Evolutionary conservation across 2,797 vertebrate species (phyloP).

Genomic region (Eutrigla gurnardus): DNA sequence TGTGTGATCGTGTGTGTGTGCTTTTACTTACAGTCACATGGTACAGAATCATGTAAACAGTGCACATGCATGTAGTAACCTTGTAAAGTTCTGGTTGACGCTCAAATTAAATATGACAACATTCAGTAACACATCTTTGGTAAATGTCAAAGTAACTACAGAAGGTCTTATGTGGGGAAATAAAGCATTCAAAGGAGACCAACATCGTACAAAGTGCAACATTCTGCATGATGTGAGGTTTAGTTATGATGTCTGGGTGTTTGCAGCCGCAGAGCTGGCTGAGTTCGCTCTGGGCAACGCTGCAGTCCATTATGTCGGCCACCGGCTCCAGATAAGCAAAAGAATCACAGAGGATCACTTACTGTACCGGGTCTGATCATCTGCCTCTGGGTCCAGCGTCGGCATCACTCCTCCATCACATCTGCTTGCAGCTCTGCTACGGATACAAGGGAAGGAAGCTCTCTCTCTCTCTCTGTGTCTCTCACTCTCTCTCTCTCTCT

Average conservation of each 20-base stretch:
- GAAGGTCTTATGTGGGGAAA: background rate
- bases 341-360: conserved; percentile 58
- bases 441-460: conserved; percentile 58
- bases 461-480: conserved; percentile 12
- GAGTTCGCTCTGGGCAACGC: conserved; percentile 43
- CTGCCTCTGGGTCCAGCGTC: conserved; percentile 52
- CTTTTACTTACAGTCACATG: conserved; percentile 18
- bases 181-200: conserved; percentile 1
- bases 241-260: conserved; percentile 34
- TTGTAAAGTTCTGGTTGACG: conserved; percentile 25
- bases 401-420: conserved; percentile 70
- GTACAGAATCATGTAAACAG: conserved; percentile 1
- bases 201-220: conserved; percentile 11
- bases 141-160: conserved; percentile 2
- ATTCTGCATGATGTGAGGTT: conserved; percentile 13
- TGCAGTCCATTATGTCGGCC: conserved; percentile 52
- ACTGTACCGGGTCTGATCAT: conserved; percentile 60
- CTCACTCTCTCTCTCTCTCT: background rate
- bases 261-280: conserved; percentile 51
- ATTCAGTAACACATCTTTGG: background rate
- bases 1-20: background rate
- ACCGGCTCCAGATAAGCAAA: conserved; percentile 53
- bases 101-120: background rate
- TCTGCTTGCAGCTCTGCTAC: conserved; percentile 53
- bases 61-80: conserved; percentile 16